A percentile compares a stretch with the other conserved stretches of the same genome.
phyloP scores from a whole-genome alignment of 1,140 invertebrate genomes.

The Rhyacophila brunnea region DNA sequence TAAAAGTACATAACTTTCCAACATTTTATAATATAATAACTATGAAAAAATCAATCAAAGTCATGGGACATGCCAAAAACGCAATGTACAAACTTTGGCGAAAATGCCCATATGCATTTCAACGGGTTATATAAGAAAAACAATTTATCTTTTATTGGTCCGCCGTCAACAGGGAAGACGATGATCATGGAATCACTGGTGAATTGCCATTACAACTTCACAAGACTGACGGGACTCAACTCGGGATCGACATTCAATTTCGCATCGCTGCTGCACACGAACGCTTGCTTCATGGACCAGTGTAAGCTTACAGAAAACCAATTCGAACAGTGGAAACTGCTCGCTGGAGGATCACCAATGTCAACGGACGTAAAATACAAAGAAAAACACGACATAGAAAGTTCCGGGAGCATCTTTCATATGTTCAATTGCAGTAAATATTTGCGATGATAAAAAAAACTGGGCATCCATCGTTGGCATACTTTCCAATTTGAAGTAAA shows the following conservation, averaged over 20 bases:
- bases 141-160: background rate
- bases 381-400: constrained; percentile 22
- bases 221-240: background rate
- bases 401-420: too few species aligned
- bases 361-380: constrained; percentile 38
- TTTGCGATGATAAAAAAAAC: too few species aligned
- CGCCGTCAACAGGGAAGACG: constrained; percentile 3
- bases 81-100: too few species aligned
- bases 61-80: too few species aligned
- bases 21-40: too few species aligned
- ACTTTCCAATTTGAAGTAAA: too few species aligned
- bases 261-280: constrained; percentile 29
- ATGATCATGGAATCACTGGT: constrained; percentile 1
- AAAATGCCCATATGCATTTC: too few species aligned
- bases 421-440: too few species aligned
- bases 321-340: constrained; percentile 40
- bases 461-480: too few species aligned
- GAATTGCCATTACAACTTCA: background rate
- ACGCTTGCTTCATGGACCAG: constrained; percentile 40
- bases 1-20: too few species aligned
- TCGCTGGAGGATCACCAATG: constrained; percentile 33
- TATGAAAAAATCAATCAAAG: too few species aligned
- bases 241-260: constrained; percentile 35
- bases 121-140: too few species aligned
- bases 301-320: constrained; percentile 42